A percentile compares a stretch with the other conserved stretches of the same genome.
These are phyloP conservation scores for Anhinga rufa DNA, from an alignment of 2,113 vertebrate genomes.

Conservation along the genomic window DNA sequence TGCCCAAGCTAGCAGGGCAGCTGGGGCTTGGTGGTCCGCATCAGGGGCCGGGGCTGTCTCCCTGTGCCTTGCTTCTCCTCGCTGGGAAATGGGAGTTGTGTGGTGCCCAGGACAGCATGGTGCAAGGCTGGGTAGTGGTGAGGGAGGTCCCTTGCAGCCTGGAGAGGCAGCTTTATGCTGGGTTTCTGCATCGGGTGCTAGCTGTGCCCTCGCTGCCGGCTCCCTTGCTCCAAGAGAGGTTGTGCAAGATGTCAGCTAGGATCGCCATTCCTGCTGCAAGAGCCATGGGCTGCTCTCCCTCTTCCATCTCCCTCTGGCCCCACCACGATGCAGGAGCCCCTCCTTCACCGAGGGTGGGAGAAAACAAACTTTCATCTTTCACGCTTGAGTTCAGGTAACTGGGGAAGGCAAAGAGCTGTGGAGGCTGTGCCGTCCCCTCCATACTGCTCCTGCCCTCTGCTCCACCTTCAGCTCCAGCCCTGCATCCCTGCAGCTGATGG, in stretches of 20 bases:
- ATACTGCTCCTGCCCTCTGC: not conserved
- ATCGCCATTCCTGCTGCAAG: not conserved
- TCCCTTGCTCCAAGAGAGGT: not conserved
- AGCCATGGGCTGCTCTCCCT: not conserved
- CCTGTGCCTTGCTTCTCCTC: rapidly evolving
- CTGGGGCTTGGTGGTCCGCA: not conserved
- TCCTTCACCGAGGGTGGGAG: not conserved
- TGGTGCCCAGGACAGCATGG: not conserved
- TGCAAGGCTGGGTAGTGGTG: not conserved
- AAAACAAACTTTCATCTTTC: not conserved
- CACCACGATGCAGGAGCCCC: not conserved
- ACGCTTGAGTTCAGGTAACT: rapidly evolving
- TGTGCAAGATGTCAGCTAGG: not conserved
- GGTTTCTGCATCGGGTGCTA: not conserved
- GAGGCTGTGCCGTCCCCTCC: not conserved
- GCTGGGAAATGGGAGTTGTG: not conserved
- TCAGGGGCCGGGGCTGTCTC: too few species aligned
- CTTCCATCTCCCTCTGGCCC: not conserved
- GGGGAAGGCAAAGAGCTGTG: not conserved
- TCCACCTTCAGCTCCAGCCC: not conserved
- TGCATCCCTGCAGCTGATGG: not conserved
- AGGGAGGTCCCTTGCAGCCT: not conserved
- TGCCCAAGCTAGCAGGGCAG: rapidly evolving
- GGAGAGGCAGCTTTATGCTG: not conserved
- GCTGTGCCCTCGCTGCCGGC: not conserved